A percentile compares a stretch with the other conserved stretches of the same genome.
Evolutionary conservation across 1,140 invertebrate species (phyloP).

Genomic region (Odontomachus brunneus): DNA sequence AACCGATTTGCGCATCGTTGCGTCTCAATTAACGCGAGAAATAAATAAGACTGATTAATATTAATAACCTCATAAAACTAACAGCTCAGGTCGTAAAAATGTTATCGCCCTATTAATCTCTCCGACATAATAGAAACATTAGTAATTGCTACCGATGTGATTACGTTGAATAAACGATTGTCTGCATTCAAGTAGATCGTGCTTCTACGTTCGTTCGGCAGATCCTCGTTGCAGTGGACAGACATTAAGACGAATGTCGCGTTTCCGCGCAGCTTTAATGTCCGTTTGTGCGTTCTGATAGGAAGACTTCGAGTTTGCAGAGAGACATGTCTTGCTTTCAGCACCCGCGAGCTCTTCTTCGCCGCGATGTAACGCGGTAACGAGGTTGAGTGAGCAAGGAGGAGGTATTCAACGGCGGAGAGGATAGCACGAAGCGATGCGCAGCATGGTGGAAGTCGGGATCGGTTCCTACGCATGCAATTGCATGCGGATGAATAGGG

Average conservation of each 20-base stretch:
- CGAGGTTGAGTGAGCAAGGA: conserved; percentile 62
- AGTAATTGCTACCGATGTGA: conserved; percentile 2
- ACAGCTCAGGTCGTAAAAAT: conserved; percentile 42
- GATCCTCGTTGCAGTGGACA: background rate
- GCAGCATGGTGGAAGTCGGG: conserved; percentile 70
- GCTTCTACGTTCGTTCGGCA: background rate
- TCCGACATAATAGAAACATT: conserved; percentile 27
- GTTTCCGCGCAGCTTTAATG: conserved; percentile 1
- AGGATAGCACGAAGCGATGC: conserved; percentile 69
- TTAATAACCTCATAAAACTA: conserved; percentile 38
- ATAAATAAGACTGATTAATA: conserved; percentile 49
- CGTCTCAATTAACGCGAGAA: conserved; percentile 20
- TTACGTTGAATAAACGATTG: conserved; percentile 4
- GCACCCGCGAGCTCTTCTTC: conserved; percentile 30
- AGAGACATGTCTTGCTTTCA: conserved; percentile 18
- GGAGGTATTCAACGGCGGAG: conserved; percentile 50
- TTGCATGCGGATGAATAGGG: conserved; percentile 74
- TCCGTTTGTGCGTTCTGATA: background rate
- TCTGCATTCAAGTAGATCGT: background rate
- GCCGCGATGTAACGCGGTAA: conserved; percentile 61
- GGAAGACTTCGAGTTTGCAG: conserved; percentile 13
- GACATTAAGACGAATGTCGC: background rate
- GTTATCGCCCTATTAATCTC: conserved; percentile 38
- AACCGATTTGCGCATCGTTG: conserved; percentile 6
- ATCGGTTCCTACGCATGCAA: conserved; percentile 72